Evolutionary conservation across 2,888 invertebrate species (phyloP), one percentile per base, ranked within the genome.

Genomic region (Rotaria sp.): DNA sequence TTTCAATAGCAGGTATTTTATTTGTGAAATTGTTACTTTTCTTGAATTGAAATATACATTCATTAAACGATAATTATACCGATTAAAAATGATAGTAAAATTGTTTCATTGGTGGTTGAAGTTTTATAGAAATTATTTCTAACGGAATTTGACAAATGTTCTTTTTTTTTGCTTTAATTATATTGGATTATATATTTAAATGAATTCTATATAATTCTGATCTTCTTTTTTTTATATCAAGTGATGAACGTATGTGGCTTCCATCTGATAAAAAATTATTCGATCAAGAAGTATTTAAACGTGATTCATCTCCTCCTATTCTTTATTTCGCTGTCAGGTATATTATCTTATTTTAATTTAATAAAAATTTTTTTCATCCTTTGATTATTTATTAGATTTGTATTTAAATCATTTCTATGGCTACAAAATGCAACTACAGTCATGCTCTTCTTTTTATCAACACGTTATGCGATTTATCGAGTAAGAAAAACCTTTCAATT

Each of bases 281-380:
- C n/a, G 80, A 80, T 80, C 80, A 80, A 80, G 80, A 80, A 80
- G 11, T 80, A 41, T 80, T 80, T 45, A 45, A 45, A 80, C 80
- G 80, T 45, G 80, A 80, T n/a, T n/a, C 80, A 45, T 80, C 45
- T 10, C 41, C 80, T 26, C 80, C 80, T 15, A 5, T 45, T 4
- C 45, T 80, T 24, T 80, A 45, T 80, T 80, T 80, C n/a, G 80
- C 45, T n/a, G 80, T 80, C n/a, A 80, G 80, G 80, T 80, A 67
- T 30, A 15, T 5, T 21, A 15, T 67, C 11, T 30, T 50, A 45
- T 11, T 50, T 18, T 50, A 30, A n/a, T 26, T 2, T 75, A 11
- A 11, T 4, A 24, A 75, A 26, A 10, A 26, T 75, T 41, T 74
- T 74, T 11, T 74, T 74, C 15, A 7, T 35, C 11, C 30, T 18